Evolutionary conservation across 2,888 invertebrate species (phyloP).

Genomic region (Catocala sponsa): DNA sequence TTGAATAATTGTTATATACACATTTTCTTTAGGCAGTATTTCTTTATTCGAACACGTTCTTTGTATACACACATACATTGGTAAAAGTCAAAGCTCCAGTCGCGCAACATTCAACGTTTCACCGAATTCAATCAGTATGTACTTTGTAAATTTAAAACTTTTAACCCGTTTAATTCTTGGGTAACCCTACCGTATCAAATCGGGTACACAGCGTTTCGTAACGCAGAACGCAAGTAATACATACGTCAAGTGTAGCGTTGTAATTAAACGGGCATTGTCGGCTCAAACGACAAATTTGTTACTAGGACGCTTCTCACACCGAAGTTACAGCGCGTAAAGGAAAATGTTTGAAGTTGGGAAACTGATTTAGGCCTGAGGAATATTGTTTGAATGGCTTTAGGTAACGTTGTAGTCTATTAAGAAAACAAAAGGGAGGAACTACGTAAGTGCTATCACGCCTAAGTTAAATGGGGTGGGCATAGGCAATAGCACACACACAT

Average conservation of each 20-base stretch:
- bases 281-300: constrained; percentile 50
- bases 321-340: constrained; percentile 17
- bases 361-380: too few species aligned
- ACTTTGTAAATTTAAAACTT: constrained; percentile 42
- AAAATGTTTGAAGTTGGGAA: constrained; percentile 2
- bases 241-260: constrained; percentile 51
- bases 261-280: constrained; percentile 63
- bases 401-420: too few species aligned
- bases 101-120: neutral
- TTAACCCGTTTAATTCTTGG: constrained; percentile 18
- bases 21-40: too few species aligned
- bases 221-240: constrained; percentile 47
- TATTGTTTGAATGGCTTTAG: too few species aligned
- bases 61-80: too few species aligned
- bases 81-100: too few species aligned
- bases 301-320: constrained; percentile 53
- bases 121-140: constrained; percentile 6
- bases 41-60: too few species aligned
- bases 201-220: constrained; percentile 32
- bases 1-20: too few species aligned
- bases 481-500: too few species aligned
- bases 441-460: too few species aligned
- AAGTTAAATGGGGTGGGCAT: too few species aligned
- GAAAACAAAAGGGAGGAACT: too few species aligned
- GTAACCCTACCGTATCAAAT: constrained; percentile 45